A percentile compares a stretch with the other conserved stretches of the same genome.
Conservation (phyloP, 2,888 invertebrate species). For the Agonopterix subpropinquella region DNA sequence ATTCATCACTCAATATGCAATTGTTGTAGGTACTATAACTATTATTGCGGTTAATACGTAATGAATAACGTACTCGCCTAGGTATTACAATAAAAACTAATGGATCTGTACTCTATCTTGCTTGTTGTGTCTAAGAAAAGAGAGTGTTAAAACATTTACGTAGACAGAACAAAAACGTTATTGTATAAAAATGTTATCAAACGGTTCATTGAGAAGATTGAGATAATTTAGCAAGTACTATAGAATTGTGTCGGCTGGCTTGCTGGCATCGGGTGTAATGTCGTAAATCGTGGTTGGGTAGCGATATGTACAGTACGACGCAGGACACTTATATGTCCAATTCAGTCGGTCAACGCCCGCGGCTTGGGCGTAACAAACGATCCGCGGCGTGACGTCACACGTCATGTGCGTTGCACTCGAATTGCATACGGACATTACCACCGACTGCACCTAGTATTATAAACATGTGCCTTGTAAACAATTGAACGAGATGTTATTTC, state of each 20-base stretch:
- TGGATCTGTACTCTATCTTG: not conserved
- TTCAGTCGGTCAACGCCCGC: slow-evolving; percentile 65
- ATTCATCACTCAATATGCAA: slow-evolving; percentile 4
- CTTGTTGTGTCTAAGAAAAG: slow-evolving; percentile 11
- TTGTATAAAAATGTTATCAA: slow-evolving; percentile 4
- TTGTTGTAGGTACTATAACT: not conserved
- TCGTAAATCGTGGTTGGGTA: slow-evolving; percentile 53
- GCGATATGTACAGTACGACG: slow-evolving; percentile 41
- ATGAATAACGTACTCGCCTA: too few relatives aligned
- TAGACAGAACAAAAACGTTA: slow-evolving; percentile 11
- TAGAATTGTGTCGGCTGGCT: slow-evolving; percentile 27
- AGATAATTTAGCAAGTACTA: slow-evolving; percentile 24
- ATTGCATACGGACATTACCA: slow-evolving; percentile 35
- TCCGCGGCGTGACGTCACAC: slow-evolving; percentile 55
- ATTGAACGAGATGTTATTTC: not conserved
- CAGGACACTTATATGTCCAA: slow-evolving; percentile 68
- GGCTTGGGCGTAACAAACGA: slow-evolving; percentile 50
- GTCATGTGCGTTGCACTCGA: slow-evolving; percentile 53
- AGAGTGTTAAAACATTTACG: slow-evolving; percentile 13
- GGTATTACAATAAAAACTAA: not conserved
- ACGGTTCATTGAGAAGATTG: slow-evolving; percentile 18
- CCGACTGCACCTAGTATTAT: slow-evolving; percentile 5
- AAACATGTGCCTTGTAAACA: not conserved
- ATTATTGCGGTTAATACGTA: not conserved
- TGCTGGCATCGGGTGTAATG: slow-evolving; percentile 33